phyloP scores from a whole-genome alignment of 2,888 invertebrate genomes.

The Synergus umbraculus region DNA sequence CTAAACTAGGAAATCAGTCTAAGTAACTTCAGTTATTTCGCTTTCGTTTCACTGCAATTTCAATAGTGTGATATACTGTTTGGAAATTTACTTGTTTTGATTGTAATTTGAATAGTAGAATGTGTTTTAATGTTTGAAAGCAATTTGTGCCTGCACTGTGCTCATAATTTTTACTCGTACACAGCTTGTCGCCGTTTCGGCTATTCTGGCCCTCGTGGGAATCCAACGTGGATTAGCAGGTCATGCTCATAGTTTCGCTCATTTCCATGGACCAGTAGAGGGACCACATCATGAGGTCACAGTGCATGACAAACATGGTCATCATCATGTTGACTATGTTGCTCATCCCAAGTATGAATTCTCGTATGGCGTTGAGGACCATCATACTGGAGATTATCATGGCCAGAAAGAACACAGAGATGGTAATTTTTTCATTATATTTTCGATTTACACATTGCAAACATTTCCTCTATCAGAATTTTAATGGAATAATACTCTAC shows the following conservation, averaged over 20 bases:
- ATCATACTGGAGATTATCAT: constrained; percentile 73
- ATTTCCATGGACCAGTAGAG: constrained; percentile 73
- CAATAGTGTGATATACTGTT: background rate
- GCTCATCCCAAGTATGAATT: constrained; percentile 71
- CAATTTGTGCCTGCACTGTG: background rate
- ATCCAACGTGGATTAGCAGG: constrained; percentile 66
- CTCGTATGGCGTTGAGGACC: constrained; percentile 70
- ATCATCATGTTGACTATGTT: constrained; percentile 67
- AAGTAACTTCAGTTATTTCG: background rate
- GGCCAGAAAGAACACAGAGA: constrained; percentile 74
- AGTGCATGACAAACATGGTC: constrained; percentile 69
- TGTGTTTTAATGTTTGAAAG: background rate
- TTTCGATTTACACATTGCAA: background rate
- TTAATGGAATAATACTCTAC: background rate
- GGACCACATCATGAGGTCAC: constrained; percentile 68
- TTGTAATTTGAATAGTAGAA: background rate
- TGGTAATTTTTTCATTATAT: constrained; percentile 59
- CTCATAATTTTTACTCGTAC: constrained; percentile 40
- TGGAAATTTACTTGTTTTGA: background rate
- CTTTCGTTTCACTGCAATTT: background rate
- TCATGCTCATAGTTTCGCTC: constrained; percentile 74
- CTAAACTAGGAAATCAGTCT: too few species aligned
- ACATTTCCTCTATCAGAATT: background rate
- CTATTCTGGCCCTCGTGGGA: constrained; percentile 62
- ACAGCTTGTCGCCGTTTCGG: constrained; percentile 64